Evolutionary conservation across 2,113 vertebrate genomes (phyloP).

Genomic region (Cololabis saira): DNA sequence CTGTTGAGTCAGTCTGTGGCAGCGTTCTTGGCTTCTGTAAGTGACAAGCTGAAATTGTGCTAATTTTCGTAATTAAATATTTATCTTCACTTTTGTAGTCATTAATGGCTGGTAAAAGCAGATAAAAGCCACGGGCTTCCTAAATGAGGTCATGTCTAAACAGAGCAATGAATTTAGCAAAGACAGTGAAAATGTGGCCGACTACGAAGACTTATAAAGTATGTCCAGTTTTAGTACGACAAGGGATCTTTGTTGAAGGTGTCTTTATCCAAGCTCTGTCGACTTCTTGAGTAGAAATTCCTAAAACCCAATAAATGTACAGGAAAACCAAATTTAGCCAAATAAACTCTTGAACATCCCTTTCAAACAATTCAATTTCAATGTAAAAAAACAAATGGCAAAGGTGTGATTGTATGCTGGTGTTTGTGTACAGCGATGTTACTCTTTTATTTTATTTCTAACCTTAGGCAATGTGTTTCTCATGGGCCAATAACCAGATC

Average conservation of each 20-base stretch:
- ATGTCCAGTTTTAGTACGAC: not conserved
- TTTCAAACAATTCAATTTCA: not conserved
- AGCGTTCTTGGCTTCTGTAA: not conserved
- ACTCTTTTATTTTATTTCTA: conserved; percentile 19
- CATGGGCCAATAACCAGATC: conserved; percentile 43
- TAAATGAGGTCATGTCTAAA: conserved; percentile 8
- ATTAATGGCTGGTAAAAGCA: not conserved
- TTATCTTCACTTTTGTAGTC: conserved; percentile 1
- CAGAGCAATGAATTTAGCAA: not conserved
- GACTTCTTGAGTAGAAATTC: not conserved
- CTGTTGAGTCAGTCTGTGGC: conserved; percentile 39
- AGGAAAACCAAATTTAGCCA: not conserved
- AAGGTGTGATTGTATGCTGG: not conserved
- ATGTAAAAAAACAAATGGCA: not conserved
- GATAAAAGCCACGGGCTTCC: not conserved
- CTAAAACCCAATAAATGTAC: not conserved
- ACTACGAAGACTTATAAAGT: not conserved
- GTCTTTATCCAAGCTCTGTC: not conserved
- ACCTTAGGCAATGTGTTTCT: conserved; percentile 30
- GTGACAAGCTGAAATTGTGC: conserved; percentile 3
- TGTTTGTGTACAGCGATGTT: conserved; percentile 20
- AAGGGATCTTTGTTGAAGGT: fast-evolving
- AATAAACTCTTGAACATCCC: not conserved
- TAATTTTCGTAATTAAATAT: conserved; percentile 12
- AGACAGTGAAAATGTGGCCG: not conserved